Evolutionary conservation across 2,797 vertebrate genomes (phyloP), one percentile per base, ranked within the genome.

Genomic region (Xiphophorus birchmanni): DNA sequence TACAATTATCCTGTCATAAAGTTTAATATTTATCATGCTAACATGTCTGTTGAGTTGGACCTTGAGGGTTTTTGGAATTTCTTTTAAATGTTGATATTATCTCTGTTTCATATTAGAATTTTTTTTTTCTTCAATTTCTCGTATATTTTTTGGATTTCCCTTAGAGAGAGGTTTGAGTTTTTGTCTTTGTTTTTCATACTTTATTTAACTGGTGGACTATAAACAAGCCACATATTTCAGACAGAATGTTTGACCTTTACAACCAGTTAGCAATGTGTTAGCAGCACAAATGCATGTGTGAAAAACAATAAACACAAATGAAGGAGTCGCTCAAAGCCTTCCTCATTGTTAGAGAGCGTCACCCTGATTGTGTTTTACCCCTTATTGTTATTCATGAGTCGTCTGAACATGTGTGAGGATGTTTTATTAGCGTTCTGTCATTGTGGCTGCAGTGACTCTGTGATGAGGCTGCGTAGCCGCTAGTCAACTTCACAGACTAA

Each of bases 301-400:
- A 83, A 79, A 58, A 77, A 23, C 37, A 26, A 56, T 67, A 52
- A 80, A 90, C 88, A 86, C 80, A 80, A 84, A 90, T 88, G 86
- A 82, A 77, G 69, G 76, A 77, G 83, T 82, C 82, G 10, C 80
- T 74, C 80, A 80, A 84, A 84, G 84, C 87, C 85, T 76, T 81
- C 80, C 63, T 56, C 86, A 69, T 85, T 89, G 91, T 93, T 87
- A 87, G 90, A 92, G 82, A 87, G 80, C 56, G 86, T 88, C 89
- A 77, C 80, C 54, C 71, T 92, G 89, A 91, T 86, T 85, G 89
- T 78, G 86, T 87, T 80, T 83, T 83, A 80, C 71, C 79, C 75
- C 87, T 91, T 88, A 88, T 94, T 94, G 90, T 85, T 91, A 94
- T 94, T 93, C 93, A 94, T 93, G 90, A 92, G 86, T 82, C 80